Conservation (phyloP, 2,797 vertebrate species). For the Argya squamiceps region DNA sequence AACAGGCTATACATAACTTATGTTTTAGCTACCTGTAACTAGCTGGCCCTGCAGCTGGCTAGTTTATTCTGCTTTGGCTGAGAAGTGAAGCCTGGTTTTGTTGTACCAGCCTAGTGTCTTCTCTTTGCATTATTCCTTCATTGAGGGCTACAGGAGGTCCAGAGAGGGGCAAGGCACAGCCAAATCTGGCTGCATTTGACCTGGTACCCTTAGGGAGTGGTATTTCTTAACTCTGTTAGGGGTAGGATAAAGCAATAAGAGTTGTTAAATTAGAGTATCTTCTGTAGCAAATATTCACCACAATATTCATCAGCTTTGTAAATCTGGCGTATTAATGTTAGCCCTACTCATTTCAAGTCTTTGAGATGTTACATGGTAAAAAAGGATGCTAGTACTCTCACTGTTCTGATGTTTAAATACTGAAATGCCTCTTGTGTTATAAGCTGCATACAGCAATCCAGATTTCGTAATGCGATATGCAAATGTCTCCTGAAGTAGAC, state of each 20-base stretch:
- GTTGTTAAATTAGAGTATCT: neutral
- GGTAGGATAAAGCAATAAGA: neutral
- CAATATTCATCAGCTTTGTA: neutral
- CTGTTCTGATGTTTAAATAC: neutral
- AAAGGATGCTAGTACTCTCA: neutral
- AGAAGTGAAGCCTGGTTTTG: neutral
- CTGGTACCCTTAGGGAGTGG: neutral
- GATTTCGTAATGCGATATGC: neutral
- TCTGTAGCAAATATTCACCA: neutral
- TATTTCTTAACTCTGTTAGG: neutral
- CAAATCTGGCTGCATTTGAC: fast-evolving
- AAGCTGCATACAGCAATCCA: neutral
- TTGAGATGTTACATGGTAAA: neutral
- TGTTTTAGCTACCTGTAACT: neutral
- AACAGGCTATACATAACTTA: neutral
- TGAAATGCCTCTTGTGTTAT: neutral
- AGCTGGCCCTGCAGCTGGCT: neutral
- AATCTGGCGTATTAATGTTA: neutral
- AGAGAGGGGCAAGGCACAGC: neutral
- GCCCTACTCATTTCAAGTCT: neutral
- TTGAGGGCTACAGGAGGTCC: neutral
- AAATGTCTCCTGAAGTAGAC: neutral
- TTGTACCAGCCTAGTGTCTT: neutral
- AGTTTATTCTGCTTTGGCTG: neutral
- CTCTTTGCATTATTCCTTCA: neutral